Evolutionary conservation across 2,888 invertebrate species (phyloP).

Genomic region (Acheta domesticus): DNA sequence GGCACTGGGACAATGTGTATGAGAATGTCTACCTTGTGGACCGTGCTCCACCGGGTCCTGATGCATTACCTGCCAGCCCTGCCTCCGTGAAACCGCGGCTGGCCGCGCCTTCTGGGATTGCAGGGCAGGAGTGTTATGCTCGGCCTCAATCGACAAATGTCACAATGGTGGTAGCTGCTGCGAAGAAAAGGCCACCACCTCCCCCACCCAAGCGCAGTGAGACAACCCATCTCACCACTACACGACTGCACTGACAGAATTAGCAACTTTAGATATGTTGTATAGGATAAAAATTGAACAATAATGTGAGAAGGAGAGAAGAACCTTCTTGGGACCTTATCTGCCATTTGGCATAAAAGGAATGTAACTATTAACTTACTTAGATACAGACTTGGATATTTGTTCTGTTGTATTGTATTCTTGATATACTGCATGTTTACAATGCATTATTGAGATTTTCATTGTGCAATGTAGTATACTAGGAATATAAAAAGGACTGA

Average conservation of each 20-base stretch:
- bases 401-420: conserved; percentile 18
- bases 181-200: conserved; percentile 76
- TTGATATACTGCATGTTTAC: conserved; percentile 24
- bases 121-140: background rate
- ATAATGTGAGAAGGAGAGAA: background rate
- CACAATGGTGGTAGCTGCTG: conserved; percentile 44
- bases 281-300: conserved; percentile 12
- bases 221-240: conserved; percentile 72
- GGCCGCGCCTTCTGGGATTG: background rate
- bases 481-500: background rate
- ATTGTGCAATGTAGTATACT: background rate
- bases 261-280: conserved; percentile 26
- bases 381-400: conserved; percentile 4
- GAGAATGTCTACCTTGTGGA: conserved; percentile 64
- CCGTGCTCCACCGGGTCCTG: conserved; percentile 25
- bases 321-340: conserved; percentile 1
- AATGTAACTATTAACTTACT: conserved; percentile 11
- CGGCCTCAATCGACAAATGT: conserved; percentile 21
- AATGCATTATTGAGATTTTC: background rate
- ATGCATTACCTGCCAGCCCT: conserved; percentile 12
- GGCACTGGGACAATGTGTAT: conserved; percentile 63
- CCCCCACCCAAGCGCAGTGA: conserved; percentile 88
- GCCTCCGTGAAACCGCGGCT: background rate
- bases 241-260: conserved; percentile 36
- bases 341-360: background rate